Base-by-base conservation (phyloP, 2,888 invertebrate genomes). In the Phytoseiulus persimilis region DNA sequence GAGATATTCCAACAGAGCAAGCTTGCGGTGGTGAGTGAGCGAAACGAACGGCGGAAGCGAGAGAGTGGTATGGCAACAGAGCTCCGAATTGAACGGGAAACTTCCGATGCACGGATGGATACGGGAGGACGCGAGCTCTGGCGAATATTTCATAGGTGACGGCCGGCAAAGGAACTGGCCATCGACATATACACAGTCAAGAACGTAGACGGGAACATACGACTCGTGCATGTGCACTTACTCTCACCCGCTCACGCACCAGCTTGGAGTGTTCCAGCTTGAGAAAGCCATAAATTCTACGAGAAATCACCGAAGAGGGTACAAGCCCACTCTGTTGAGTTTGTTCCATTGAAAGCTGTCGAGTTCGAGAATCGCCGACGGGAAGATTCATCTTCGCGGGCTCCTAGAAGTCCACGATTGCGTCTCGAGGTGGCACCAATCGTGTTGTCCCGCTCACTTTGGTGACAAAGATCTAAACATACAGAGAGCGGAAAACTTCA, bases 1-100 rank as follows among this genome's bases (percentile, higher is more conserved):
- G 65, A 65, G 65, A 65, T 65, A 65, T 65, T 65, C 65, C 65
- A 65, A 65, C 65, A 65, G 65, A 65, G 65, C 65, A 65, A 65
- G 14, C 65, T 14, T 28, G 5, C 65, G 39, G 39, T n/a, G n/a
- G n/a, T 39, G 39, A 39, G 39, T 39, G 65, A 14, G 65, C 65
- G 65, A 18, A 65, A 65, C 65, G 65, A 23, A 65, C 65, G 65
- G 9, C 18, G 65, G 18, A 65, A 65, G 65, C 2, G 23, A 28
- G 65, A 65, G 65, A 23, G 65, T 2, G 65, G 28, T 65, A 65
- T 65, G 18, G 65, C 65, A 65, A 65, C 65, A 65, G 65, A 65
- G 65, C 65, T 28, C 5, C 65, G 65, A 65, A 65, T 65, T 28
- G 65, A 65, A 65, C 65, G 65, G 18, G 65, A 28, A 65, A 65